Evolutionary conservation across 2,797 vertebrate genomes (phyloP).

Genomic region (Typhlichthys eigenmanni): DNA sequence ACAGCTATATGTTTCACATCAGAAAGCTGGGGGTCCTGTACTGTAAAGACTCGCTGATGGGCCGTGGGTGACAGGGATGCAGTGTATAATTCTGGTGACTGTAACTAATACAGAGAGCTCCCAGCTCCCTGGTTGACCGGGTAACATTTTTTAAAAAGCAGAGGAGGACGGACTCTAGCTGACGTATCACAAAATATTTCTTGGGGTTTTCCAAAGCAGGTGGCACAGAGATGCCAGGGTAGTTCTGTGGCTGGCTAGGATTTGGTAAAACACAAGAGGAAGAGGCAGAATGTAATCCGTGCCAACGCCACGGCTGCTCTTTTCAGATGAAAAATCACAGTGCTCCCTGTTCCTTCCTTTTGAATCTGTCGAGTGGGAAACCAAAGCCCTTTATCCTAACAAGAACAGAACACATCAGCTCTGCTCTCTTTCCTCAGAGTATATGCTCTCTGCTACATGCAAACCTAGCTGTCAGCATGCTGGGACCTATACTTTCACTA

Average conservation of each 20-base stretch:
- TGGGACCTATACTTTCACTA: neutral
- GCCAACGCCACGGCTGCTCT: slow-evolving; percentile 35
- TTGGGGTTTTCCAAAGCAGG: slow-evolving; percentile 37
- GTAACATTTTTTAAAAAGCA: slow-evolving; percentile 1
- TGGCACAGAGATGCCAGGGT: slow-evolving; percentile 29
- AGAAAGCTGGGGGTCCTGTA: slow-evolving; percentile 1
- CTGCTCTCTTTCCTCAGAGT: slow-evolving; percentile 13
- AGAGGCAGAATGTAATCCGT: slow-evolving; percentile 46
- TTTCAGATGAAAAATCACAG: slow-evolving; percentile 36
- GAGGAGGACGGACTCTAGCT: slow-evolving; percentile 7
- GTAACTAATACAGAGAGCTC: slow-evolving; percentile 2
- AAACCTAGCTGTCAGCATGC: neutral
- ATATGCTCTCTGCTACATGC: neutral
- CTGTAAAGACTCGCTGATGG: slow-evolving; percentile 4
- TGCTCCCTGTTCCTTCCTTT: slow-evolving; percentile 15
- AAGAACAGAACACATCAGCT: slow-evolving; percentile 33
- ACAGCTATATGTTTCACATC: slow-evolving; percentile 3
- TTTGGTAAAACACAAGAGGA: slow-evolving; percentile 32
- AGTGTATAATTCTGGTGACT: slow-evolving; percentile 25
- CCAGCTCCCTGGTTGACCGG: slow-evolving; percentile 20
- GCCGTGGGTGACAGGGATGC: slow-evolving; percentile 25
- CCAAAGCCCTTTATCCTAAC: slow-evolving; percentile 47
- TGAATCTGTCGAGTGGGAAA: slow-evolving; percentile 42
- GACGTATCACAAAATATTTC: slow-evolving; percentile 43
- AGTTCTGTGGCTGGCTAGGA: slow-evolving; percentile 18